Evolutionary conservation across 2,797 vertebrate genomes (phyloP).

Genomic region (Aeoliscus strigatus): DNA sequence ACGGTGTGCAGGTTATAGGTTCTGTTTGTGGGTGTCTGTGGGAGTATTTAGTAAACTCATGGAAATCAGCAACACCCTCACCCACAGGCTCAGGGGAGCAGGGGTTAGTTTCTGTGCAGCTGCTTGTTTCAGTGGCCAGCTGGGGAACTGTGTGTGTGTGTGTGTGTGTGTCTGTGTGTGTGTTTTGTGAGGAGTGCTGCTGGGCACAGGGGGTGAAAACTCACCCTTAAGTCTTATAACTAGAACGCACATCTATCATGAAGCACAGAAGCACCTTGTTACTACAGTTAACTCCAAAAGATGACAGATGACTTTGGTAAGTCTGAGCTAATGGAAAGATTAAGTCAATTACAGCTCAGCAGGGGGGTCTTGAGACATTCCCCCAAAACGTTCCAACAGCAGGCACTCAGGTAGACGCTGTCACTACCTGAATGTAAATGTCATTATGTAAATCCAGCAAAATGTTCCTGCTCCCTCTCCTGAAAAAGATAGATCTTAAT

Average conservation of each 20-base stretch:
- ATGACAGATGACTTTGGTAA: constrained; percentile 60
- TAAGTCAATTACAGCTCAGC: constrained; percentile 69
- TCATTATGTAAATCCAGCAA: constrained; percentile 21
- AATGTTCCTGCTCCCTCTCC: constrained; percentile 14
- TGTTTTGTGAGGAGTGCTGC: constrained; percentile 7
- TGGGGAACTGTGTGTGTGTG: constrained; percentile 8
- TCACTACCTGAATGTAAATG: constrained; percentile 26
- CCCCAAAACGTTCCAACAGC: constrained; percentile 43
- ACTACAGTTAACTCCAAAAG: constrained; percentile 60
- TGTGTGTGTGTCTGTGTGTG: constrained; percentile 8
- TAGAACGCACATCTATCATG: constrained; percentile 34
- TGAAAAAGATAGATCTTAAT: constrained; percentile 28
- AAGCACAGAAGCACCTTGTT: constrained; percentile 54
- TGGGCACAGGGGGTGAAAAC: constrained; percentile 42
- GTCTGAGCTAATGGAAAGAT: constrained; percentile 60
- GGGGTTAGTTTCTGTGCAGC: constrained; percentile 28
- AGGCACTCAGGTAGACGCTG: constrained; percentile 17
- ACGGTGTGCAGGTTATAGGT: constrained; percentile 42
- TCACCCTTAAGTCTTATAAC: constrained; percentile 24
- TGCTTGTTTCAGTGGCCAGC: constrained; percentile 44
- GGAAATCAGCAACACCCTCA: constrained; percentile 36
- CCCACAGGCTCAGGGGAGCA: constrained; percentile 27
- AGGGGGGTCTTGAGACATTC: constrained; percentile 58
- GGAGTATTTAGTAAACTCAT: constrained; percentile 44
- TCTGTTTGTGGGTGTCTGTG: constrained; percentile 45